Base-by-base conservation (phyloP, 2,888 invertebrate species). In the Dorcus parallelipipedus region DNA sequence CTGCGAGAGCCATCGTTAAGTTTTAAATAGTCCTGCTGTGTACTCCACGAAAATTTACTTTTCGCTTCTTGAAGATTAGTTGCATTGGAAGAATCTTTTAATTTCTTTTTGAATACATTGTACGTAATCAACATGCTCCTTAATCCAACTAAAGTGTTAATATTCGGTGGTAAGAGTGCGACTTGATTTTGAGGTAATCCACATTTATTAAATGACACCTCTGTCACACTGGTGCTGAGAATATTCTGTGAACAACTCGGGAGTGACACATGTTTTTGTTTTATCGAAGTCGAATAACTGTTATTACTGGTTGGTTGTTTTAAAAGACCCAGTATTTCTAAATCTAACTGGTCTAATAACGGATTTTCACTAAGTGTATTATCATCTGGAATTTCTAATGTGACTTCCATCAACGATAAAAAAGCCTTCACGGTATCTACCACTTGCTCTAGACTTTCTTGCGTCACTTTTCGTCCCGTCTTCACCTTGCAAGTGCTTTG, bases 71-170 rank as follows among this genome's bases (percentile, higher is more conserved):
- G 9, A 41, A 26, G 41, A 9, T 6, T 49, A 9, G 8, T 17
- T 9, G 8, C 9, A 9, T 23, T 9, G 5, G 48, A 49, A 4
- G 52, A 26, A 38, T 52, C 40, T 20, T 38, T 41, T 33, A 48
- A 47, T 33, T 60, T 53, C 4, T 45, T 55, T 17, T 66, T 65
- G 49, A 59, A 62, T 45, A 60, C 43, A 26, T 66, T 56, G 54
- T 57, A 64, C 43, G 66, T 61, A 9, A 70, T 51, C 33, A 72
- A 47, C n/a, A 72, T 49, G 42, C 63, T 61, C 55, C 69, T 62
- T 38, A 71, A 41, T 7, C 69, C 70, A 5, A 67, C 56, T 8
- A 69, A 23, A 8, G 66, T 66, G 43, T 66, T 65, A 26, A 67
- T 52, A 57, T 68, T 69, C 6, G 70, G 69, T 17, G 71, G 68